These are phyloP conservation scores for Drosophila prolongata DNA, from an alignment of 2,888 invertebrate species.

Conservation along the genomic window DNA sequence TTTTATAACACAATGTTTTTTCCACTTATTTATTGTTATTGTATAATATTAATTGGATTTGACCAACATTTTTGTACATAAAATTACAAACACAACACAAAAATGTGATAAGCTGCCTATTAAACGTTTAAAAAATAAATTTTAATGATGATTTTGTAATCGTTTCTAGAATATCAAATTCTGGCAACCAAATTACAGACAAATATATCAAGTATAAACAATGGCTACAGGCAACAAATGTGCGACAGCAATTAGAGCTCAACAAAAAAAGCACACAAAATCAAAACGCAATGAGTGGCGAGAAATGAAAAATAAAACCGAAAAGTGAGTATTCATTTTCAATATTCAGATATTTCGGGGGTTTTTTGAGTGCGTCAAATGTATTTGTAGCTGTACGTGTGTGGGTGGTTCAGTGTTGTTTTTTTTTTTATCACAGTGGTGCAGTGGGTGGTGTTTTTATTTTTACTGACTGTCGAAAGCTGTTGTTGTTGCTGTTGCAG, in stretches of 20 bases:
- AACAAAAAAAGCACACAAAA: slow-evolving; percentile 15
- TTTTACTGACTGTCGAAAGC: slow-evolving; percentile 36
- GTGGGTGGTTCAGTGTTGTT: slow-evolving; percentile 13
- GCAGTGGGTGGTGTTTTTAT: slow-evolving; percentile 15
- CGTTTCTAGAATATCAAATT: not conserved
- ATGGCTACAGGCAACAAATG: slow-evolving; percentile 1
- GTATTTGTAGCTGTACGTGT: slow-evolving; percentile 9
- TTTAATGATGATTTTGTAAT: not conserved
- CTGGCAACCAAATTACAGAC: slow-evolving; percentile 4
- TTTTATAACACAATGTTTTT: too few relatives aligned
- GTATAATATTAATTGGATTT: too few relatives aligned
- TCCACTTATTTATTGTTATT: too few relatives aligned
- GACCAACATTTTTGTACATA: not conserved
- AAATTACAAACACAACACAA: not conserved
- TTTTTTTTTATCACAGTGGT: slow-evolving; percentile 13
- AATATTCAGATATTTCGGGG: not conserved
- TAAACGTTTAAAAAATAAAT: not conserved
- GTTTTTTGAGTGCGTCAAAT: slow-evolving; percentile 7
- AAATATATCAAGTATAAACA: not conserved
- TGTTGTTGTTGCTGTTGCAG: slow-evolving; percentile 31
- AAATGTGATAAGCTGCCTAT: not conserved
- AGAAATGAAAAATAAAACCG: slow-evolving; percentile 17
- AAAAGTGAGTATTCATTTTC: slow-evolving; percentile 1
- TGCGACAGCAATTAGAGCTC: slow-evolving; percentile 25
- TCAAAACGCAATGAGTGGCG: slow-evolving; percentile 27